Evolutionary conservation across 2,113 vertebrate species (phyloP), one percentile per base, ranked within the genome.

Genomic region (Entelurus aequoreus): DNA sequence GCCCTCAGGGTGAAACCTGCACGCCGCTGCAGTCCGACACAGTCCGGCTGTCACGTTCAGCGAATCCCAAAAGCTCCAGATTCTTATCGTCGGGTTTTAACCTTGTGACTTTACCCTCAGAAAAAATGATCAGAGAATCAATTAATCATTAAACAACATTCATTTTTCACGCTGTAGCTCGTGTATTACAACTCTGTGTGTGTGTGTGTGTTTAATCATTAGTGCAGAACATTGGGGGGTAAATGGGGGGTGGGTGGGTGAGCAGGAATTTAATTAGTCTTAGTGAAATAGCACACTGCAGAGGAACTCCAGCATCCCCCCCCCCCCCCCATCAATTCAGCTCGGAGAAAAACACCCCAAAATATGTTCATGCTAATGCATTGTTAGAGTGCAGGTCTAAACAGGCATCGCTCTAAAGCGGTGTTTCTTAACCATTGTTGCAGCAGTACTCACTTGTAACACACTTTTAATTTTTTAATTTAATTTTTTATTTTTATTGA

Each of bases 191-290:
- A 36, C 40, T 57, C 12, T 49, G 1, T 8, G 14, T 46, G 69
- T 49, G 60, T 72, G 56, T 63, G 35, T 40, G 72, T 15, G 53
- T 50, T 59, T 40, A 73, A 65, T 75, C 71, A 79, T 84, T 77
- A 84, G 61, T 47, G 44, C 69, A 66, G 59, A n/a, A 55, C 44
- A 69, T 42, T 6, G 28, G 38, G 38, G 40, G 40, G 40, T 42
- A 9, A 42, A 42, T 46, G 42, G 42, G 11, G 28, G 42, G 11
- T 3, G 10, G 42, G 42, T 11, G 42, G 6, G 63, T 56, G 70
- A 61, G 79, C 62, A 59, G 66, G 62, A 60, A 15, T 80, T 77
- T 80, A 79, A 84, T 82, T 42, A 42, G 72, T 62, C 72, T 11
- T 48, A 19, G 15, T 48, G 59, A 74, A 72, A 62, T 55, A 48